Percentiles rank a stretch among this genome's conserved stretches.
Evolutionary conservation across 2,113 vertebrate genomes (phyloP).

Genomic region (Cololabis saira): DNA sequence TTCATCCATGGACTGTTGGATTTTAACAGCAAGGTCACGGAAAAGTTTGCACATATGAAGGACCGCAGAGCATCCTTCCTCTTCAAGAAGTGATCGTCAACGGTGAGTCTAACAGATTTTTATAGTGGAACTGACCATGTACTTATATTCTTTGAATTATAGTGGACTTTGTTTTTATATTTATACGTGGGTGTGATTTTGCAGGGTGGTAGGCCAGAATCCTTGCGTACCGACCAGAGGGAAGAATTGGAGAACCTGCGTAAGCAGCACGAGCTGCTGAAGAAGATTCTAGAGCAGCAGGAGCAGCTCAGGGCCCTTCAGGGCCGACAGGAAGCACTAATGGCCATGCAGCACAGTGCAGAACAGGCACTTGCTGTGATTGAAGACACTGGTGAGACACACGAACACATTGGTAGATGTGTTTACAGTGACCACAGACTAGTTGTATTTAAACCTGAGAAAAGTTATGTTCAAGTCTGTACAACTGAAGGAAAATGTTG

Average conservation of each 20-base stretch:
- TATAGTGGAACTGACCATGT: too few species aligned
- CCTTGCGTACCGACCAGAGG: constrained; percentile 81
- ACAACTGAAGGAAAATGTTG: rapidly evolving
- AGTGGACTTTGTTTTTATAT: constrained; percentile 10
- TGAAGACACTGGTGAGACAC: constrained; percentile 90
- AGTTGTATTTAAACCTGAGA: background rate
- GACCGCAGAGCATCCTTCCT: too few species aligned
- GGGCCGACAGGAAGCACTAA: constrained; percentile 92
- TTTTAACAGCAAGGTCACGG: too few species aligned
- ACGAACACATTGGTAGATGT: background rate
- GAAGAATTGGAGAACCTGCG: constrained; percentile 96
- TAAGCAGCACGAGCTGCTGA: constrained; percentile 95
- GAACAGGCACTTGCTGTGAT: constrained; percentile 91
- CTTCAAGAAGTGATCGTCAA: too few species aligned
- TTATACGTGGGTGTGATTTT: constrained; percentile 10
- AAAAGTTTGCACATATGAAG: too few species aligned
- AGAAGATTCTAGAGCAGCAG: constrained; percentile 96
- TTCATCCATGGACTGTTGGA: too few species aligned
- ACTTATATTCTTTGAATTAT: too few species aligned
- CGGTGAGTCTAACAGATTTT: too few species aligned
- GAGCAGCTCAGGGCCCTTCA: constrained; percentile 94
- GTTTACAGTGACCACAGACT: background rate
- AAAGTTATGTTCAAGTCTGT: background rate
- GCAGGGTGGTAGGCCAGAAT: constrained; percentile 64
- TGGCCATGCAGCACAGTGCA: constrained; percentile 93